Conservation (phyloP, 2,888 invertebrate genomes). For the Aplocera efformata region DNA sequence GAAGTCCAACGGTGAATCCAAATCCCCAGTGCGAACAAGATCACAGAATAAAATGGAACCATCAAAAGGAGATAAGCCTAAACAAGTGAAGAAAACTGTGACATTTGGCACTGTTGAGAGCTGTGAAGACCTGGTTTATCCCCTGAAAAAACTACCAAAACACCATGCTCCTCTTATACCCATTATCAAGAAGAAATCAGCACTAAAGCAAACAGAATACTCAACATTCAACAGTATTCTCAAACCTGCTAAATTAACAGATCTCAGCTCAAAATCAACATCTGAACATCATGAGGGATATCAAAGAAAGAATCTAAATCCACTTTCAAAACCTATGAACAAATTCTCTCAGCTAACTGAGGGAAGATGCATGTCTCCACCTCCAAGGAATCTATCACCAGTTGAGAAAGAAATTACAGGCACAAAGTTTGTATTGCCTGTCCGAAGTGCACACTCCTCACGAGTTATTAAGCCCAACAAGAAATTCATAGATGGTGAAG, state of each 20-base stretch:
- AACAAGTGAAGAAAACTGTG: conserved; percentile 82
- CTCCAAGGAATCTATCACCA: conserved; percentile 64
- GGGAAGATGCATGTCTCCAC: conserved; percentile 69
- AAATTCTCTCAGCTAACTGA: conserved; percentile 73
- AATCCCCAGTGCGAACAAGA: conserved; percentile 70
- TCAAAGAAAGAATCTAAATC: conserved; percentile 69
- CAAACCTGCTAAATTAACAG: conserved; percentile 82
- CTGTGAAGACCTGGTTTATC: conserved; percentile 81
- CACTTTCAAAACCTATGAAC: conserved; percentile 69
- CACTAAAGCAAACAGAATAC: conserved; percentile 78
- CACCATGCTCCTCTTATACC: conserved; percentile 81
- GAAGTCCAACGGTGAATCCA: conserved; percentile 48
- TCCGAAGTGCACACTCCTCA: conserved; percentile 91
- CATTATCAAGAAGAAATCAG: conserved; percentile 83
- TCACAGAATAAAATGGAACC: conserved; percentile 78
- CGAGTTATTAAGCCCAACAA: conserved; percentile 94
- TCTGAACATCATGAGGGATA: conserved; percentile 73
- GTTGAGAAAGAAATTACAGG: conserved; percentile 56
- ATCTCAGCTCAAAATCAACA: conserved; percentile 81
- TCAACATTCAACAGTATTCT: conserved; percentile 81
- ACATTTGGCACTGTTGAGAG: conserved; percentile 83
- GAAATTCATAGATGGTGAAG: conserved; percentile 87
- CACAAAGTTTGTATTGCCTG: conserved; percentile 87
- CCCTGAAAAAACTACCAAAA: conserved; percentile 80
- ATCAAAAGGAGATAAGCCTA: conserved; percentile 63